Base-by-base conservation (phyloP, 2,888 invertebrate species). In the Pedicia rivosa region DNA sequence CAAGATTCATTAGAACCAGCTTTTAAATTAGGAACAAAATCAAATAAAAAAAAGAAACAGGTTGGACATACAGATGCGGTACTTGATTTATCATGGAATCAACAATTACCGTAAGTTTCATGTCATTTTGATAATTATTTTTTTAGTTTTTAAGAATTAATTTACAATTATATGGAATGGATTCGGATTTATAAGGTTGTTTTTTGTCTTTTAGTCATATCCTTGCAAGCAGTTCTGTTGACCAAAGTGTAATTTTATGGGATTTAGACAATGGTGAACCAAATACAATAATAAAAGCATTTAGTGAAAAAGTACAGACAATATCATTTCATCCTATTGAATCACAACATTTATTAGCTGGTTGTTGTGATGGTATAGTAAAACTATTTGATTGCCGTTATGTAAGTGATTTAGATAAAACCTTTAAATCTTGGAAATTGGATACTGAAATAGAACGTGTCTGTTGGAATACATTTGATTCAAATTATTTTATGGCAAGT, bases 211-310 rank as follows among this genome's bases (percentile, higher is more conserved):
- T 25, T 52, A 79, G 81, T 20, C 88, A 94, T 55, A 74, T 94
- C 22, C 54, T 97, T 43, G 92, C 92, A 0, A 92, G 92, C 60
- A 91, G 81, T 1, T 94, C 92, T 1, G 94, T 86, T 0, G 97
- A 97, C 61, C 69, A 71, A 47, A 81, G 82, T 2, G 76, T 88
- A 5, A 65, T 86, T 15, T 57, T 97, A 2, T 97, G 97, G 97
- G 95, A 97, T 62, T 64, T 97, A 52, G 82, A 87, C 47, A 72
- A 74, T 46, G 77, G 80, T 8, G 66, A 66, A 41, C 78, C 86
- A 0, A 82, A 80, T 37, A 79, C 79, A 0, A 79, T 73, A 40
- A 66, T 92, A 5, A 64, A 63, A 37, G 72, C 72, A 22, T 90
- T 86, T 52, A 59, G 72, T 32, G 86, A 88, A 48, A 88, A 88